Evolutionary conservation across 2,113 vertebrate genomes (phyloP).

Genomic region (Perccottus glenii): DNA sequence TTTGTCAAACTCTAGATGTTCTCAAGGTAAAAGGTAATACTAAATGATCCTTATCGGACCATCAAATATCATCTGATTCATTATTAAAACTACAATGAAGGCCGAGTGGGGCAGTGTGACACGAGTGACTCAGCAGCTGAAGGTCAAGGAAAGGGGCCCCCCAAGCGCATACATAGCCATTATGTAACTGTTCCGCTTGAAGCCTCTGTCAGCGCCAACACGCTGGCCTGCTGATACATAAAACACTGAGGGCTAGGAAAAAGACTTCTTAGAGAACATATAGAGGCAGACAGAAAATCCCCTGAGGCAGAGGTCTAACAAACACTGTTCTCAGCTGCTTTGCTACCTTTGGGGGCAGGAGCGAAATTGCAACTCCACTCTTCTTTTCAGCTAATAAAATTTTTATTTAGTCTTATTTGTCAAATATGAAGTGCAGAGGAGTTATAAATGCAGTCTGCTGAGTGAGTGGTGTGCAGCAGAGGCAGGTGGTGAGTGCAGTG

Average conservation of each 20-base stretch:
- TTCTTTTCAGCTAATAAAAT: conserved; percentile 65
- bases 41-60: conserved; percentile 13
- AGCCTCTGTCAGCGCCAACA: conserved; percentile 36
- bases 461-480: conserved; percentile 1
- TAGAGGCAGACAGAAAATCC: conserved; percentile 23
- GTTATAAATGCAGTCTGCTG: conserved; percentile 52
- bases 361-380: conserved; percentile 56
- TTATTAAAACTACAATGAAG: conserved; percentile 30
- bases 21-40: not conserved
- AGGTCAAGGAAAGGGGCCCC: conserved; percentile 14
- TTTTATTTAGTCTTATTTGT: conserved; percentile 49
- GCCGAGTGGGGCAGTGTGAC: conserved; percentile 11
- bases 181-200: conserved; percentile 38
- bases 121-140: conserved; percentile 47
- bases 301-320: conserved; percentile 14
- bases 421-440: conserved; percentile 42
- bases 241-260: not conserved
- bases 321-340: conserved; percentile 24
- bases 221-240: conserved; percentile 39
- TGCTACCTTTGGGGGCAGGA: conserved; percentile 6
- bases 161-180: conserved; percentile 30
- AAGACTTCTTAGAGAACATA: too few relatives aligned
- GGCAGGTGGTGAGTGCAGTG: not conserved
- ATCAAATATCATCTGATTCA: conserved; percentile 17
- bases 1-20: not conserved